Evolutionary conservation across 2,797 vertebrate genomes (phyloP), one percentile per base, ranked within the genome.

Genomic region (Triplophysa yarkandensis): DNA sequence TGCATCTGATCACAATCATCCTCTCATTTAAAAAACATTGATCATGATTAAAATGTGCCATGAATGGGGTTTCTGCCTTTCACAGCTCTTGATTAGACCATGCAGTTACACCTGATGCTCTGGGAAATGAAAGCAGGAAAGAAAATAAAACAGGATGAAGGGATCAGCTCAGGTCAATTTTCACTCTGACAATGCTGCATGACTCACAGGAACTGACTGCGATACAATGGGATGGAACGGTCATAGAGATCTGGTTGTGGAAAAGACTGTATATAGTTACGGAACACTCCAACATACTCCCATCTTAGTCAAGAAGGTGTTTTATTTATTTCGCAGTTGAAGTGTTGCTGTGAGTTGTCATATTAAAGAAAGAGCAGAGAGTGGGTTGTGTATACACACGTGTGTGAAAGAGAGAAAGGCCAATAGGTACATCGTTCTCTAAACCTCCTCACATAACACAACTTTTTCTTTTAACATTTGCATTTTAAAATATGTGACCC

Each of bases 231-330:
- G 32, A 52, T 39, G 13, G 39, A 54, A 25, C 11, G 16, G 16
- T 17, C 21, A 19, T 13, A 70, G 27, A 30, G 39, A 44, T 8
- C 0, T 9, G n/a, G 4, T 6, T 71, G 69, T 62, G 57, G 62
- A 36, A 10, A 34, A 30, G 11, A 34, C 6, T 16, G 10, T 34
- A n/a, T 23, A 44, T n/a, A 68, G 2, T 32, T 7, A 6, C n/a
- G 10, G 5, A 36, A 41, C 28, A n/a, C 46, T 52, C 13, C 41
- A 62, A 50, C 43, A 39, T n/a, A 13, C 30, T 71, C 16, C 50
- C 30, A 50, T 71, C 44, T 50, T 28, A 44, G 13, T 71, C 57
- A 61, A 60, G 19, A 21, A 71, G 30, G 23, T 50, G 69, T 50
- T 71, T 50, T 21, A 71, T 62, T 71, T 44, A 57, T 69, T 57